phyloP scores from a whole-genome alignment of 1,140 invertebrate species.

The Melitaea cinxia region DNA sequence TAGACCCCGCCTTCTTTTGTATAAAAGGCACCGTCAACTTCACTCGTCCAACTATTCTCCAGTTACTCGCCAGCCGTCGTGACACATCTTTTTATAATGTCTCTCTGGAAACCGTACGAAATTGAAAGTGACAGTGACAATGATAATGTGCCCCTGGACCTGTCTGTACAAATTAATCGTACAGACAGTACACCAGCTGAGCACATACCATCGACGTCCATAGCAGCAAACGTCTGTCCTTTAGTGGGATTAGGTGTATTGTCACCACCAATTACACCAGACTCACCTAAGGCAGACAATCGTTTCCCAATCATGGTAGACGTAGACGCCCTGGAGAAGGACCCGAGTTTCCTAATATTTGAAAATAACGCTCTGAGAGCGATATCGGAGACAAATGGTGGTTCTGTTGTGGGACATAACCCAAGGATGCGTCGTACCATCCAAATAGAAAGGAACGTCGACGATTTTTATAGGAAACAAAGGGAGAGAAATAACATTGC shows the following conservation, averaged over 20 bases:
- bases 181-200: too few species aligned
- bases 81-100: too few species aligned
- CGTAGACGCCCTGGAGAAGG: slow-evolving; percentile 49
- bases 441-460: slow-evolving; percentile 58
- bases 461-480: slow-evolving; percentile 93
- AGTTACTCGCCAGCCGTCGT: too few species aligned
- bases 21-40: too few species aligned
- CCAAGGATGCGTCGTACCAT: slow-evolving; percentile 84
- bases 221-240: too few species aligned
- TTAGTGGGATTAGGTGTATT: slow-evolving; percentile 28
- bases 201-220: too few species aligned
- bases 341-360: slow-evolving; percentile 86
- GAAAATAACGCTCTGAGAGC: slow-evolving; percentile 85
- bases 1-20: too few species aligned
- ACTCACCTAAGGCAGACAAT: slow-evolving; percentile 27
- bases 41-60: too few species aligned
- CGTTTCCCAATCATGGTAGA: slow-evolving; percentile 56
- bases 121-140: too few species aligned
- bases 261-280: slow-evolving; percentile 47
- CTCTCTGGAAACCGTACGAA: too few species aligned
- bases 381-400: slow-evolving; percentile 83
- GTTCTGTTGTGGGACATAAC: slow-evolving; percentile 82
- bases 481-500: slow-evolving; percentile 97
- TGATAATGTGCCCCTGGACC: too few species aligned
- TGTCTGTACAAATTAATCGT: too few species aligned